These are phyloP conservation scores for Bolinopsis microptera DNA, from an alignment of 37 sponge, comb jelly and placozoan genomes.

Conservation along the genomic window DNA sequence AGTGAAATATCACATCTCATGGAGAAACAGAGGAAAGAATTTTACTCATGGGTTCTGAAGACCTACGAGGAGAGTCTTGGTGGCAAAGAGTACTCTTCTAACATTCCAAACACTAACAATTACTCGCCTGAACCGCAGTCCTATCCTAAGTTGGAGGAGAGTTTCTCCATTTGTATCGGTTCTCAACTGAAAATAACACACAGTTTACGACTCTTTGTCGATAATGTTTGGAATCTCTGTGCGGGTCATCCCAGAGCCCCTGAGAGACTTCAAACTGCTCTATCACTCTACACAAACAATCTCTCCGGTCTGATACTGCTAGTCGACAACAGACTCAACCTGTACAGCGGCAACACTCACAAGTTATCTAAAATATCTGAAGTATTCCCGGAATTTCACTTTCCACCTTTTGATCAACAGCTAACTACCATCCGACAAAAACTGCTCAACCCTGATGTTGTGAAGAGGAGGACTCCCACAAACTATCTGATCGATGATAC, in stretches of 20 bases:
- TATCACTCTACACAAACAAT: conserved; percentile 84
- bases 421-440: conserved; percentile 67
- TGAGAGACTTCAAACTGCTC: conserved; percentile 83
- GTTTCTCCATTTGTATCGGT: conserved; percentile 71
- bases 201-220: conserved; percentile 78
- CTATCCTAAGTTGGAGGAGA: conserved; percentile 27
- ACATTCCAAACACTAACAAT: not conserved
- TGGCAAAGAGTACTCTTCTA: not conserved
- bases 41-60: conserved; percentile 25
- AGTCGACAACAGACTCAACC: conserved; percentile 74
- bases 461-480: not conserved
- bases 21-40: conserved; percentile 45
- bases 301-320: conserved; percentile 79
- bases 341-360: conserved; percentile 71
- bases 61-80: conserved; percentile 51
- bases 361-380: conserved; percentile 72
- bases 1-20: conserved; percentile 44
- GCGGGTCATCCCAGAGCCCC: conserved; percentile 68
- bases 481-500: conserved; percentile 52
- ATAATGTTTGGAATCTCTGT: conserved; percentile 79
- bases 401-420: conserved; percentile 79
- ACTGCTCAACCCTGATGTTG: conserved; percentile 25
- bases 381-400: conserved; percentile 89
- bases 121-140: not conserved
- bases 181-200: conserved; percentile 89